Evolutionary conservation across 2,797 vertebrate species (phyloP), one percentile per base, ranked within the genome.

Genomic region (Gallinago stenura): DNA sequence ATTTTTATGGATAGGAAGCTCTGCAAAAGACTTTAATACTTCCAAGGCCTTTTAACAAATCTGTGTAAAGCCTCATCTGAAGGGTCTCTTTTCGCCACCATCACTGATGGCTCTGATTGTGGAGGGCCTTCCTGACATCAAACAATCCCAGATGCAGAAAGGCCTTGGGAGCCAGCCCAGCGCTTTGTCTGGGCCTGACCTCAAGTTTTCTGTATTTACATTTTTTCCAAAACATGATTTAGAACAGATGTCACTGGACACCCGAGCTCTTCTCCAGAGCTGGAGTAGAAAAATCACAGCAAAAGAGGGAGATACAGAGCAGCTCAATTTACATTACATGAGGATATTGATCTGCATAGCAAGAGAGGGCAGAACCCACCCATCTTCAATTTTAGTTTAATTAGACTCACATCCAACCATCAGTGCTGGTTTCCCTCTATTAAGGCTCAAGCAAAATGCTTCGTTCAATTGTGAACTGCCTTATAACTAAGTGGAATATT

Each of bases 201-300:
- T 94, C 91, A 95, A 96, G 83, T 79, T 84, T 81, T 94, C 58
- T 76, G 30, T 68, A 76, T 94, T 92, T 90, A 90, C 30, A 70
- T 89, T 88, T 93, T 87, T 84, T 82, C 50, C 21, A 91, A 89
- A 94, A 77, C 80, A 66, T 77, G 65, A 96, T 95, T 96, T 85
- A 87, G 75, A 97, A 95, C 93, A 94, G 84, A 96, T 94, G 87
- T 92, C 78, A 89, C 45, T 94, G 91, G 72, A 95, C 92, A 93
- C 45, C 73, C 91, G 35, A 89, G 48, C 54, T 91, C 73, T 87
- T 66, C 80, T 90, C 45, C 73, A 89, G 66, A 41, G 58, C 30
- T 90, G 31, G 22, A 83, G 31, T 20, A 95, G 93, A 93, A 93
- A 93, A 95, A 94, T 91, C 73, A 88, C 16, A 95, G 73, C 57